These are phyloP conservation scores for Murina feae DNA, from an alignment of 2,113 vertebrate species.

Conservation along the genomic window DNA sequence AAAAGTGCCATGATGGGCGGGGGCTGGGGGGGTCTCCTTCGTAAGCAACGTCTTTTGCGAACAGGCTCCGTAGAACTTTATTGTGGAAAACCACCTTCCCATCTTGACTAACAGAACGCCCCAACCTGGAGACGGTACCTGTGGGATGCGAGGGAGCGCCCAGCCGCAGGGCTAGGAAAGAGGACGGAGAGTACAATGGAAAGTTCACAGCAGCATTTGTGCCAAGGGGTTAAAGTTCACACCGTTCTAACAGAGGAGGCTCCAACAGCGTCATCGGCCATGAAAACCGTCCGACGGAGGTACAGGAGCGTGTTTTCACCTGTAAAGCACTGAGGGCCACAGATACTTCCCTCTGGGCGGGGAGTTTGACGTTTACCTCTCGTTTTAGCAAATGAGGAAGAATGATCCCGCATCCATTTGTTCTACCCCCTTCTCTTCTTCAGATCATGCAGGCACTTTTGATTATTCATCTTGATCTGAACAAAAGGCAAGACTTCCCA, in stretches of 20 bases:
- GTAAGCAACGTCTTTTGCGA: background rate
- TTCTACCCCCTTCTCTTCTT: constrained; percentile 14
- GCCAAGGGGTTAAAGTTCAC: background rate
- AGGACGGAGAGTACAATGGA: background rate
- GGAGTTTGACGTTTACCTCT: background rate
- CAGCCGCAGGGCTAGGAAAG: background rate
- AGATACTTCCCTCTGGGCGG: background rate
- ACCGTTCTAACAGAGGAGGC: background rate
- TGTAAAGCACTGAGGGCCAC: fast-evolving
- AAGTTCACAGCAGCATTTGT: background rate
- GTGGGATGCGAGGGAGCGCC: background rate
- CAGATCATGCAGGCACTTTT: background rate
- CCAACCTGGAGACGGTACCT: background rate
- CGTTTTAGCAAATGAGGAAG: background rate
- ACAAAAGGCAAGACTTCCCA: constrained; percentile 42
- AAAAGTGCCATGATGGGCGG: background rate
- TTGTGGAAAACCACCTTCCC: background rate
- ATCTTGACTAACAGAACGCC: background rate
- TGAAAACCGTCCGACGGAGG: background rate
- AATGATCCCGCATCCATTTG: background rate
- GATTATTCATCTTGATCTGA: constrained; percentile 54
- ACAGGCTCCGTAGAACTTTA: background rate
- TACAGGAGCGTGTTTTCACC: background rate
- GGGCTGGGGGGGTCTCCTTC: background rate
- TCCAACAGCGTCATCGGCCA: too few species aligned